Base-by-base conservation (phyloP, 2,888 invertebrate species). In the Agrochola litura region DNA sequence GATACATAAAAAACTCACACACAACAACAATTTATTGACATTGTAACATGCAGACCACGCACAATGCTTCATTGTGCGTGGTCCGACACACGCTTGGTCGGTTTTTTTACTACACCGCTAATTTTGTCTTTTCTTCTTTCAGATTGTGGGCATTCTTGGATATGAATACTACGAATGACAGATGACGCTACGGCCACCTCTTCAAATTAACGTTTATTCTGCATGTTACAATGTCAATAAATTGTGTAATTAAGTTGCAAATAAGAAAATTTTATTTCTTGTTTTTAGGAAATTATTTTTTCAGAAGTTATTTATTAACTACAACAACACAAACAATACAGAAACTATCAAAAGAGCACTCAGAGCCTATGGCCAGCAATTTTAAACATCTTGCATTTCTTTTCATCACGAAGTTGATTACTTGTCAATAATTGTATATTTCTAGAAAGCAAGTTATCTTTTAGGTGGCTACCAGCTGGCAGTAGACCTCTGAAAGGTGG, bases 381-480 rank as follows among this genome's bases (percentile, higher is more conserved):
- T 92, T 94, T 95, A 76, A 94, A 95, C 94, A 95, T 96, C 91
- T 95, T 96, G 78, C 86, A 81, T 84, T 94, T 94, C 92, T 93
- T 95, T 79, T 95, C 94, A 30, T 94, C 92, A 73, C 90, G 88
- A 64, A 91, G 78, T 78, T 92, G 92, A 78, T 90, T 90, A 43
- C 91, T 89, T 12, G 90, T 81, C 49, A 92, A 82, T 75, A 89
- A 88, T 73, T 91, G 90, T 58, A 93, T 79, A 75, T 92, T 94
- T 88, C 89, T 85, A n/a, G 85, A 69, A 86, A 71, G 84, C 73
- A 63, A 90, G 69, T 80, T 86, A 85, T 84, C 84, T 86, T 77
- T 90, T 82, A 82, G 86, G 87, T 77, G 81, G 76, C 72, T 80
- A 73, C 58, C 75, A 63, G 82, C 76, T 65, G 83, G 84, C 25